A percentile compares a stretch with the other conserved stretches of the same genome.
These are phyloP conservation scores for Drosophila differens DNA, from an alignment of 2,888 invertebrate species.

Conservation along the genomic window DNA sequence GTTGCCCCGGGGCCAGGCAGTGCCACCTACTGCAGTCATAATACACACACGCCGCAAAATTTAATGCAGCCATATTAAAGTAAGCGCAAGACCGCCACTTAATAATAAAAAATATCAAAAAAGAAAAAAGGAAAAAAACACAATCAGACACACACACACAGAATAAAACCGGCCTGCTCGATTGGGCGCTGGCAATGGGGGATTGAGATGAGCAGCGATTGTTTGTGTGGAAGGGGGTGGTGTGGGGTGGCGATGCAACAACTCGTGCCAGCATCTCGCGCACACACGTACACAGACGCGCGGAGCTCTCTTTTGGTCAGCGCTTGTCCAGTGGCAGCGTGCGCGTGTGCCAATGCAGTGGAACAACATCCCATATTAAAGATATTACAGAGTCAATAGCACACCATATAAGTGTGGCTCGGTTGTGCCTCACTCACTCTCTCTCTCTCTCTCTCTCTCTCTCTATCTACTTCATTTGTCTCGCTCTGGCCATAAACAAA, in stretches of 20 bases:
- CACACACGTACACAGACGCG: constrained; percentile 16
- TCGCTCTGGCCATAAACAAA: constrained; percentile 68
- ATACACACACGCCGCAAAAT: constrained; percentile 70
- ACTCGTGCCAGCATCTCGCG: constrained; percentile 61
- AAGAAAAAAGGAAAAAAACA: constrained; percentile 15
- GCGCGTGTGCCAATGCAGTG: constrained; percentile 85
- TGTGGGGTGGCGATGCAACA: constrained; percentile 26
- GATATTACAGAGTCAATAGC: constrained; percentile 82
- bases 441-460: constrained; percentile 18
- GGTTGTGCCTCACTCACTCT: constrained; percentile 1
- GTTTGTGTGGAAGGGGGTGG: constrained; percentile 13
- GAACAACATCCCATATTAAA: constrained; percentile 84
- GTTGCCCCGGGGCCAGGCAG: constrained; percentile 64
- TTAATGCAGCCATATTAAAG: constrained; percentile 79
- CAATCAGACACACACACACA: neutral
- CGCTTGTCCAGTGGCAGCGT: constrained; percentile 82
- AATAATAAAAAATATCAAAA: constrained; percentile 51
- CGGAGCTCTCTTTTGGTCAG: constrained; percentile 48
- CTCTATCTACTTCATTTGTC: constrained; percentile 10
- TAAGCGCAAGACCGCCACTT: constrained; percentile 78
- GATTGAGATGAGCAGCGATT: constrained; percentile 53
- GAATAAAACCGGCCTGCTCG: constrained; percentile 46
- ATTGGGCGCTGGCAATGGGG: constrained; percentile 35
- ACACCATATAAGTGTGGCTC: constrained; percentile 76
- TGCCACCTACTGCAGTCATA: constrained; percentile 79